These are phyloP conservation scores for Automeris io DNA, from an alignment of 2,888 invertebrate species.

Conservation along the genomic window DNA sequence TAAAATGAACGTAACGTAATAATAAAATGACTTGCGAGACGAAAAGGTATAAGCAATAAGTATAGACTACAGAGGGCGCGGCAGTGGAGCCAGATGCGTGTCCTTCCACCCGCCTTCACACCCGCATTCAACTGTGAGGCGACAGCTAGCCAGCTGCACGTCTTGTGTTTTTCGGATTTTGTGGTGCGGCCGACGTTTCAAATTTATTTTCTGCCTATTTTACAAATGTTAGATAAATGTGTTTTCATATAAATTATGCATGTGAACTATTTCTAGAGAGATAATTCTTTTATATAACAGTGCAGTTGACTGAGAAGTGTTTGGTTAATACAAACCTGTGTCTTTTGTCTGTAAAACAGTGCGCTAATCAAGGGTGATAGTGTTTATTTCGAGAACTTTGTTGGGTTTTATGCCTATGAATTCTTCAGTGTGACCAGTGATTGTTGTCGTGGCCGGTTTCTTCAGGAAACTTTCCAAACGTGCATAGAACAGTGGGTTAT, in stretches of 20 bases:
- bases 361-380: slow-evolving; percentile 60
- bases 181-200: slow-evolving; percentile 66
- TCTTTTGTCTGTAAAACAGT: slow-evolving; percentile 68
- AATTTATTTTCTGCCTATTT: slow-evolving; percentile 49
- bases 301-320: slow-evolving; percentile 47
- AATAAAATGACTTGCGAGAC: slow-evolving; percentile 63
- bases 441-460: slow-evolving; percentile 76
- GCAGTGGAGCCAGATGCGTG: slow-evolving; percentile 41
- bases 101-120: slow-evolving; percentile 48
- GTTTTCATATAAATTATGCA: slow-evolving; percentile 39
- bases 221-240: slow-evolving; percentile 45
- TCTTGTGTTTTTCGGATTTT: slow-evolving; percentile 73
- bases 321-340: slow-evolving; percentile 63
- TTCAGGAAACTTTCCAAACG: slow-evolving; percentile 73
- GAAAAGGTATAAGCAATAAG: no score
- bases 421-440: slow-evolving; percentile 69
- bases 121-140: slow-evolving; percentile 65
- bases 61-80: slow-evolving; percentile 59
- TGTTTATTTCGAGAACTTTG: slow-evolving; percentile 53
- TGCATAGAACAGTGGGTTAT: slow-evolving; percentile 73
- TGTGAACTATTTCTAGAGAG: slow-evolving; percentile 30
- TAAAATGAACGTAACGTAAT: slow-evolving; percentile 56
- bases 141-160: slow-evolving; percentile 65
- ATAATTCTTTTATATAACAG: slow-evolving; percentile 28
- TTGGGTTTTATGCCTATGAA: slow-evolving; percentile 49